Base-by-base conservation (phyloP, 1,140 invertebrate genomes). In the Listronotus bonariensis region DNA sequence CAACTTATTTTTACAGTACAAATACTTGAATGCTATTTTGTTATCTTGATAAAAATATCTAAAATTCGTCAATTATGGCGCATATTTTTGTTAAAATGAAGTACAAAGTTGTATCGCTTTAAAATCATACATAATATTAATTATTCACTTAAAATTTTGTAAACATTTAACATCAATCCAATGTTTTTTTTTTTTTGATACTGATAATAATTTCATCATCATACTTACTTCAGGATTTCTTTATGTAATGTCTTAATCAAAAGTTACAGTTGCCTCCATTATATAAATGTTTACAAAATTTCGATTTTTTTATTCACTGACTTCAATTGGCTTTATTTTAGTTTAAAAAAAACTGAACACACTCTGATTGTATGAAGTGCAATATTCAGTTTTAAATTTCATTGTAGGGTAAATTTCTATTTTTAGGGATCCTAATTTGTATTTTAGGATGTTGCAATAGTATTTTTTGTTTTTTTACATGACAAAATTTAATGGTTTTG, bases 31-130 rank as follows among this genome's bases (percentile, higher is more conserved):
- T 73, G 72, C 60, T 71, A 68, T 67, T 72, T 71, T 72, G 70
- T 61, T 69, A 67, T 59, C 31, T 40, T 53, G 46, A 34, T 38
- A 67, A 70, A 60, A 48, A 66, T 65, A 69, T 68, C 57, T 67
- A 66, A 71, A 66, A 70, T 65, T 70, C 73, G 73, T 75, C 74
- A 71, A 72, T 69, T 67, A 70, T 45, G 72, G 69, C 73, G 74
- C 72, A 70, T 77, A 77, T 77, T 77, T 77, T 77, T 77, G 72
- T 76, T 77, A 77, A 74, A 57, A 72, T 63, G 67, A 68, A 77
- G 76, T 77, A 77, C 76, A 77, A 77, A 77, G 71, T 66, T 76
- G 69, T 76, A 76, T 76, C 74, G 74, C 71, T 67, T 68, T 65
- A 67, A 62, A 67, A 10, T 65, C 63, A 60, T 10, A 54, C 53